phyloP scores from a whole-genome alignment of 2,888 invertebrate genomes.

The Homarus gammarus region DNA sequence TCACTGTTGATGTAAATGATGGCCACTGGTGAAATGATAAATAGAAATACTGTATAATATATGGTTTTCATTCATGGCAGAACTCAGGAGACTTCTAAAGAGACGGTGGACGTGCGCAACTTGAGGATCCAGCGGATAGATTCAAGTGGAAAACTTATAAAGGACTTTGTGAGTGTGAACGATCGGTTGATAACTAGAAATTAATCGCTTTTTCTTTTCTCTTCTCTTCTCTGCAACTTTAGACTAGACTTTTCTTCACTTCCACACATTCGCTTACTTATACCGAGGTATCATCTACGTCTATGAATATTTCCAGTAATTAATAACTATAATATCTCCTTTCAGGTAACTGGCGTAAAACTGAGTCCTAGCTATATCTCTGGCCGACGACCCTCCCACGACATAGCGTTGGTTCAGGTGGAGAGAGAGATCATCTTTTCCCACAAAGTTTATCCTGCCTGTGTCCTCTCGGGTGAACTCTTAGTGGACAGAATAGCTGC shows the following conservation, averaged over 20 bases:
- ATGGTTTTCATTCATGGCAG: not conserved
- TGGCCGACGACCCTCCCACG: conserved; percentile 17
- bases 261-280: no score
- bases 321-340: not conserved
- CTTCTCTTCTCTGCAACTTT: no score
- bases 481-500: conserved; percentile 13
- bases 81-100: conserved; percentile 10
- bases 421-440: not conserved
- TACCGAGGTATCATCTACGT: no score
- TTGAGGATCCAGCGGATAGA: not conserved
- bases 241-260: no score
- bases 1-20: no score
- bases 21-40: no score
- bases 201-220: no score
- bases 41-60: no score
- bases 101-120: not conserved
- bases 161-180: conserved; percentile 18
- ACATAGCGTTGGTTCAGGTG: conserved; percentile 40
- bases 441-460: conserved; percentile 39
- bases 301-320: no score
- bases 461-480: conserved; percentile 4
- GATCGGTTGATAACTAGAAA: no score
- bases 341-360: conserved; percentile 31
- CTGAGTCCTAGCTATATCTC: conserved; percentile 22
- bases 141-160: not conserved